Conservation (phyloP, 1,140 invertebrate genomes). For the Ptiloglossa arizonensis region DNA sequence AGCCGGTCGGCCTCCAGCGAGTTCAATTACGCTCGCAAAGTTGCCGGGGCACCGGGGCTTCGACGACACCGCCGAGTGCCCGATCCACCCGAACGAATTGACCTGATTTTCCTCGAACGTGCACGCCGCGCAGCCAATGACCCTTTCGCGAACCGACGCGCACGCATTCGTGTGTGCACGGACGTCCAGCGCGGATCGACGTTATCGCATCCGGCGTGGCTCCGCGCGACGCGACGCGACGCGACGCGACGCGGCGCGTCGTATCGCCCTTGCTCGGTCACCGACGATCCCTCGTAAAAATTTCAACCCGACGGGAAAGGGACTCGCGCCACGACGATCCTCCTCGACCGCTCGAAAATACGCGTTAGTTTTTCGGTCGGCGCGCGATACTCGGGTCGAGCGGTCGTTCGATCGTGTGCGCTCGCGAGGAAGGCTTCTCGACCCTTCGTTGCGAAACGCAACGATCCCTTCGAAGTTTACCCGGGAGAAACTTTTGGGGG, state of each 20-base stretch:
- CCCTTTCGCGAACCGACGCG: slow-evolving; percentile 18
- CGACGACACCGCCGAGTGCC: slow-evolving; percentile 8
- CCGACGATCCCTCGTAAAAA: neutral
- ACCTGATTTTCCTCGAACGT: slow-evolving; percentile 44
- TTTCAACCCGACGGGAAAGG: slow-evolving; percentile 7
- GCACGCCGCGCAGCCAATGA: slow-evolving; percentile 13
- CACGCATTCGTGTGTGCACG: neutral
- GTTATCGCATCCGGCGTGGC: slow-evolving; percentile 30
- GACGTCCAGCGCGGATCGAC: slow-evolving; percentile 1
- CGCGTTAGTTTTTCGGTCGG: no score
- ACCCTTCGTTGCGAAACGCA: no score
- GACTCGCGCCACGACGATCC: neutral
- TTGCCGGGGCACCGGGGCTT: slow-evolving; percentile 18
- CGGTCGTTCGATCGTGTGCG: no score
- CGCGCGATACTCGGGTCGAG: no score
- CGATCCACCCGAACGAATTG: slow-evolving; percentile 32
- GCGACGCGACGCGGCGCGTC: no score
- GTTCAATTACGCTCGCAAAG: slow-evolving; percentile 48
- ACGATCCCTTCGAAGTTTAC: no score
- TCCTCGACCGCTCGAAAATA: neutral
- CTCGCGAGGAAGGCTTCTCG: no score
- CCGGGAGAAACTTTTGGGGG: no score
- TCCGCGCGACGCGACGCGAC: no score
- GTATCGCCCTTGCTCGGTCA: neutral
- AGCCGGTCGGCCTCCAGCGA: neutral